Base-by-base conservation (phyloP, 2,797 vertebrate species). In the Chloroceryle amazona region DNA sequence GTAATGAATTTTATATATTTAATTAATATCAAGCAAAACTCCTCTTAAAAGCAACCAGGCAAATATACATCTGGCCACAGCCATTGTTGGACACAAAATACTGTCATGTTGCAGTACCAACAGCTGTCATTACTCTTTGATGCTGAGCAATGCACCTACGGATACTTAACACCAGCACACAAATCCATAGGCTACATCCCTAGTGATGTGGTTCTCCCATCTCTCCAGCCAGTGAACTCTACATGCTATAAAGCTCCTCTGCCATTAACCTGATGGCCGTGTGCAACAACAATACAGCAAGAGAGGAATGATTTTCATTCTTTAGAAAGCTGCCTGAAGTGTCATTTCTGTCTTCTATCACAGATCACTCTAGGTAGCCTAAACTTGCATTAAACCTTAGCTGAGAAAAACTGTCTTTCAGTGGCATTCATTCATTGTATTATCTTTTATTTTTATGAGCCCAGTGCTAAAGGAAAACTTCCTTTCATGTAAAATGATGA, bases 401-500 rank as follows among this genome's bases (percentile, higher is more conserved):
- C 46, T 92, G 65, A 86, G 72, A 83, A 88, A 96, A 94, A 81
- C 18, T 75, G 16, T 4, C 13, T 63, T 19, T 74, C 46, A 20
- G 18, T 61, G 65, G 67, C 81, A 61, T 54, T 86, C 22, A 54
- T 23, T 93, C 49, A 62, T 78, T 89, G 33, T 58, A 68, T 89
- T 95, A 81, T 68, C 71, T 83, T 88, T 68, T 82, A 67, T 52
- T 86, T 96, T 85, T 83, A 74, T 84, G 26, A 84, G 54, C 6
- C 10, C 11, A 35, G 5, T 72, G 33, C 33, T 72, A 67, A 63
- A 71, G 47, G 51, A 91, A 87, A 37, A 9, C 10, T 67, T 92
- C 54, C 35, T 90, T 89, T 93, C 37, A 42, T 90, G 54, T 81
- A 63, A 81, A 90, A 84, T 75, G 41, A 37, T 75, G 49, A 81